phyloP scores from a whole-genome alignment of 2,888 invertebrate species.

The Eumacrocentrus americanus region DNA sequence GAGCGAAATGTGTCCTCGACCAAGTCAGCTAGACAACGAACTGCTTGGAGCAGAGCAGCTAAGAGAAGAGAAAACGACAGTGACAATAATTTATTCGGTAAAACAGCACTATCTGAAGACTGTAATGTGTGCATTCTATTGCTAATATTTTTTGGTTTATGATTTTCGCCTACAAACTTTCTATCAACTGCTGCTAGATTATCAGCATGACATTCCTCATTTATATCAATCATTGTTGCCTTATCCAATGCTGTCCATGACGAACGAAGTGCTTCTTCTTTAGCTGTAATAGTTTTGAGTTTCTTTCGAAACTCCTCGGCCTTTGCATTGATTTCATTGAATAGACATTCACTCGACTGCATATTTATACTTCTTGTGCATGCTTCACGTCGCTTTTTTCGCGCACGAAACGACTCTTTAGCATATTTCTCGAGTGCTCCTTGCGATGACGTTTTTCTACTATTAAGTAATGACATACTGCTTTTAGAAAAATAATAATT shows the following conservation, averaged over 20 bases:
- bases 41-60: conserved; percentile 69
- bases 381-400: conserved; percentile 24
- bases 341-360: conserved; percentile 28
- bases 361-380: conserved; percentile 13
- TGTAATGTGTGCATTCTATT: conserved; percentile 14
- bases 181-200: not conserved
- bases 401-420: conserved; percentile 18
- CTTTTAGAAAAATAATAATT: conserved; percentile 28
- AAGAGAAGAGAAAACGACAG: conserved; percentile 68
- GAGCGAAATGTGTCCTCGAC: conserved; percentile 65
- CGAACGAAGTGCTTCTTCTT: conserved; percentile 11
- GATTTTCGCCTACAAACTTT: not conserved
- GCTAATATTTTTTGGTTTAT: not conserved
- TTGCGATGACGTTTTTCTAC: conserved; percentile 45
- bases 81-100: conserved; percentile 65
- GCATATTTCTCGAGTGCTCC: conserved; percentile 39
- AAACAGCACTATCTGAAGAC: conserved; percentile 45
- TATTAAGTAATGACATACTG: conserved; percentile 16
- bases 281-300: conserved; percentile 40
- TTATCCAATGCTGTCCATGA: not conserved
- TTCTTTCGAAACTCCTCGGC: conserved; percentile 44
- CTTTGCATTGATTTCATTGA: conserved; percentile 41
- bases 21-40: conserved; percentile 69
- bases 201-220: not conserved
- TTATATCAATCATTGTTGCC: no score